These are phyloP conservation scores for Hippopotamyrus pictus DNA, from an alignment of 2,797 vertebrate species.

Conservation along the genomic window DNA sequence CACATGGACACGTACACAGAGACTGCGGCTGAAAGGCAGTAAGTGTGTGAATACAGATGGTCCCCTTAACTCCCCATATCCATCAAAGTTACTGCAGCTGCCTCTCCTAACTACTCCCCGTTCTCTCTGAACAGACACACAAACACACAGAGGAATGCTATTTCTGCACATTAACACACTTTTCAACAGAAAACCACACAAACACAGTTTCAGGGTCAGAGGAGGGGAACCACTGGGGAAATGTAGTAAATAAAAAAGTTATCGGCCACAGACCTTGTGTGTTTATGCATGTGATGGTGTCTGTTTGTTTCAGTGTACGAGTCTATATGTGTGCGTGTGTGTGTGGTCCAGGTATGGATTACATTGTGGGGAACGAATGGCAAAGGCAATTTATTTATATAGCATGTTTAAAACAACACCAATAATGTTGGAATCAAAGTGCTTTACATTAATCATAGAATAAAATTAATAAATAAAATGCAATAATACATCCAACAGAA, in stretches of 20 bases:
- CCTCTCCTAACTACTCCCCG: not conserved
- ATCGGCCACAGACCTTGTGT: not conserved
- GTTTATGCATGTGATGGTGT: not conserved
- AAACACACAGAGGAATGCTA: not conserved
- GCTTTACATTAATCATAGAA: not conserved
- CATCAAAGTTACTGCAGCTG: not conserved
- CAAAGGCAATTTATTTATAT: not conserved
- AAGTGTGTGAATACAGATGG: slow-evolving; percentile 10
- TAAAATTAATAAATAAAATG: not conserved
- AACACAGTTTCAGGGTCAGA: not conserved
- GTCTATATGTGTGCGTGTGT: not conserved
- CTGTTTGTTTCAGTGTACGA: not conserved
- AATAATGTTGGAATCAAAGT: not conserved
- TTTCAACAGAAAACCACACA: not conserved
- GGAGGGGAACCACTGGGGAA: not conserved
- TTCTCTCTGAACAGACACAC: not conserved
- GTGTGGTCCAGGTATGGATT: not conserved
- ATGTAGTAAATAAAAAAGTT: not conserved
- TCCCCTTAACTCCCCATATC: not conserved
- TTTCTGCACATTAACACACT: not conserved
- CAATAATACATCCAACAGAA: not conserved
- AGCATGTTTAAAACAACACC: not conserved
- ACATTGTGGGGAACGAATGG: not conserved
- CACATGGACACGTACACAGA: not conserved
- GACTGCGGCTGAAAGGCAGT: not conserved